Evolutionary conservation across 2,113 vertebrate genomes (phyloP), one percentile per base, ranked within the genome.

Genomic region (Patagioenas fasciata): DNA sequence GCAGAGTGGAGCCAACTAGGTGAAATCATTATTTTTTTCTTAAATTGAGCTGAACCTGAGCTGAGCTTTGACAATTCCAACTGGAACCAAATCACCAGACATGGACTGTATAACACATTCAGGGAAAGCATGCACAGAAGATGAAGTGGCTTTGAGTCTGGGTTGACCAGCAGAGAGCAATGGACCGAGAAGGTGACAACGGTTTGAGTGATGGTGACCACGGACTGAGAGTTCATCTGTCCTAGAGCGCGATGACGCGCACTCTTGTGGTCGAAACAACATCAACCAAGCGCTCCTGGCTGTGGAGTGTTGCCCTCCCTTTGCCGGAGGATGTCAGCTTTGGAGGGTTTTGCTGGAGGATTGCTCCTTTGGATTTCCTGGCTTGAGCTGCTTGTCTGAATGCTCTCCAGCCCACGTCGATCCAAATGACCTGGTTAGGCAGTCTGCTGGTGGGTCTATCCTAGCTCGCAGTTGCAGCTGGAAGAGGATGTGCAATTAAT

Each of bases 381-480:
- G 77, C 86, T 58, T 26, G 61, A 92, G 83, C 78, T 21, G 34
- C 60, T 74, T 14, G 23, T 75, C 83, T 92, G 91, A 92, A 36
- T 2, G 42, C 57, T 96, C 88, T 92, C 83, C 94, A 95, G 5
- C 57, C 65, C 11, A 0, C 8, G 42, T 9, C 79, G 83, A 84
- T 95, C 94, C 94, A 89, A 67, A 48, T 86, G 94, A 69, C 86
- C 91, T 84, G 86, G 29, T 81, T 65, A 72, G 95, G 83, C 64
- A 88, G 61, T 50, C 73, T 26, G 11, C 64, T 67, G 86, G 69
- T 87, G 80, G 86, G 53, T 88, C 38, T 74, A 26, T 90, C 83
- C 67, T 80, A 87, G 67, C 56, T 67, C 83, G 42, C 85, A 77
- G 79, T 50, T 77, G 79, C 80, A 86, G 88, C 96, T 95, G 92